These are phyloP conservation scores for Megalops atlanticus DNA, from an alignment of 2,113 vertebrate genomes.

Conservation along the genomic window DNA sequence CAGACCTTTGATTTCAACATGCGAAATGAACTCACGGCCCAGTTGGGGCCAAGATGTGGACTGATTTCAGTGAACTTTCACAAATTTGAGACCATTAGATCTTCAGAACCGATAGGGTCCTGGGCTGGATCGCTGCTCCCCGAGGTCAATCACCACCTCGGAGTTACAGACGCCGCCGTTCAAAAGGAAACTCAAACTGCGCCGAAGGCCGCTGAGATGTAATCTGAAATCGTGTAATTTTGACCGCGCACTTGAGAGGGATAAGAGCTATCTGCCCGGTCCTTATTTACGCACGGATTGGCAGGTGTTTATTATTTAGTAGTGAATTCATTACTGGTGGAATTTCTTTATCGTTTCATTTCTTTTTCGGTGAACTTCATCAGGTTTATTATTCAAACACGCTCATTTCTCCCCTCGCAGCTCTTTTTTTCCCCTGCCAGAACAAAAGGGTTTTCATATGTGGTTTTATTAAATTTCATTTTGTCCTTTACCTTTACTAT, in stretches of 20 bases:
- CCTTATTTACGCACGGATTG: slow-evolving; percentile 49
- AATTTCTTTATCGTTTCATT: slow-evolving; percentile 45
- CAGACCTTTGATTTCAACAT: slow-evolving; percentile 36
- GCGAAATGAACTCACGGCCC: background rate
- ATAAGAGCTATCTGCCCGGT: slow-evolving; percentile 30
- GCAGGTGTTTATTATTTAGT: slow-evolving; percentile 47
- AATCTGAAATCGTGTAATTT: slow-evolving; percentile 69
- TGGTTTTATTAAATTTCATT: slow-evolving; percentile 43
- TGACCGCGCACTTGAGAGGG: slow-evolving; percentile 57
- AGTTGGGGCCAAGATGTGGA: background rate
- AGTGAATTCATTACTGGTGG: slow-evolving; percentile 44
- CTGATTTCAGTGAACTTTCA: slow-evolving; percentile 26
- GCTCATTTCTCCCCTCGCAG: slow-evolving; percentile 18
- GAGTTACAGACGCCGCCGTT: slow-evolving; percentile 55
- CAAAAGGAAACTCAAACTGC: slow-evolving; percentile 60
- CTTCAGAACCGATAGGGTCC: slow-evolving; percentile 31
- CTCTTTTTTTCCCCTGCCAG: slow-evolving; percentile 18
- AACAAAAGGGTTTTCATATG: slow-evolving; percentile 38
- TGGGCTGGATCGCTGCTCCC: slow-evolving; percentile 49
- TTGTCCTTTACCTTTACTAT: slow-evolving; percentile 44
- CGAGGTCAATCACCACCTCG: slow-evolving; percentile 45
- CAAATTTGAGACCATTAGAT: slow-evolving; percentile 35
- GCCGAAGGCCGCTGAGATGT: slow-evolving; percentile 57
- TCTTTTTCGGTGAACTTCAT: slow-evolving; percentile 31
- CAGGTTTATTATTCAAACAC: slow-evolving; percentile 45